phyloP scores from a whole-genome alignment of 2,797 vertebrate genomes.

The Calcarius lapponicus region DNA sequence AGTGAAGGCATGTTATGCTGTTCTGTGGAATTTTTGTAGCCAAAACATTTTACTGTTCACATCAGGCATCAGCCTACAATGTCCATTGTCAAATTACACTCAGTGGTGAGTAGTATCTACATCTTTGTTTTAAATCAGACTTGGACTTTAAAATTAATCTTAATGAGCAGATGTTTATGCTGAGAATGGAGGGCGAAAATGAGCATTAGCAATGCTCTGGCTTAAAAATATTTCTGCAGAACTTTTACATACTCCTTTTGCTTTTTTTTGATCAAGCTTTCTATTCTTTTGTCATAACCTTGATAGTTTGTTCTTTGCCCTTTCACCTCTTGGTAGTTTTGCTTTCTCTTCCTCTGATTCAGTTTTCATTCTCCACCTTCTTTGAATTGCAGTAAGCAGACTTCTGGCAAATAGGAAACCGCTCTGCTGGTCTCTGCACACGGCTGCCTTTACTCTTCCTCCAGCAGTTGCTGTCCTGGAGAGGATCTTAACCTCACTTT shows the following conservation, averaged over 20 bases:
- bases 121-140: neutral
- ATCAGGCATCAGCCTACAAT: neutral
- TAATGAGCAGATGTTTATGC: neutral
- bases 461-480: neutral
- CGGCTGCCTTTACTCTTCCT: neutral
- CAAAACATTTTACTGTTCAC: neutral
- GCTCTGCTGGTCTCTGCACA: neutral
- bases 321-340: constrained; percentile 26
- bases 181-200: neutral
- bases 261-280: neutral
- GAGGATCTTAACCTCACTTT: neutral
- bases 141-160: neutral
- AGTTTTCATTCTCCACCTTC: neutral
- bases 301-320: neutral
- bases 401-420: neutral
- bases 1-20: neutral
- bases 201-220: neutral
- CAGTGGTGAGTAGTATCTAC: neutral
- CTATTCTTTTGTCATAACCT: neutral
- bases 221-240: neutral
- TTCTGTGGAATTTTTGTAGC: neutral
- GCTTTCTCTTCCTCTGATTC: constrained; percentile 29
- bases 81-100: neutral
- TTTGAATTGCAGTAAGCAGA: neutral
- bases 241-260: neutral